Base-by-base conservation (phyloP, 1,140 invertebrate genomes). In the Stenopsyche tienmushanensis region DNA sequence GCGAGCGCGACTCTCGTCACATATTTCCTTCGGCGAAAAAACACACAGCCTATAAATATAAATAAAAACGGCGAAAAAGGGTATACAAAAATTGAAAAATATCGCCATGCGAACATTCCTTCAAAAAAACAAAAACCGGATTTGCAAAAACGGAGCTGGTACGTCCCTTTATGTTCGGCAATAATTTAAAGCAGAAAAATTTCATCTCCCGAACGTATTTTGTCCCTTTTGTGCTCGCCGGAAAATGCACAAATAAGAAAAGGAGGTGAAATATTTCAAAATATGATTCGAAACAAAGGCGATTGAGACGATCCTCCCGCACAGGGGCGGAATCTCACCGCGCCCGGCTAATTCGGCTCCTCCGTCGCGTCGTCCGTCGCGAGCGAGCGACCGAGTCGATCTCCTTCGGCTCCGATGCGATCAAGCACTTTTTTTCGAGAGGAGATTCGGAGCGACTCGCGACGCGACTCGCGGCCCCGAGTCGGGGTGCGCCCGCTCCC, bases 1-100 rank as follows among this genome's bases (percentile, higher is more conserved):
- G 62, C 39, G 41, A 65, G 67, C 64, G 69, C 54, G 57, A 64
- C 64, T 64, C 68, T 66, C 69, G 65, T 70, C 69, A 67, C 69
- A 70, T 70, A 70, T 67, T 67, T 70, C 65, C 64, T 52, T 55
- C 55, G 62, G 62, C 9, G 57, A 67, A 70, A 70, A 70, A 66
- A 39, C 53, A 58, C 49, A 44, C 52, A 39, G 53, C 58, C 67
- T 65, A 69, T 69, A 66, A 69, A 69, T 69, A 66, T 66, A 66
- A 63, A 69, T 57, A 66, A 69, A 69, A 69, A 69, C 42, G 59
- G 44, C 64, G 55, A 64, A 64, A 59, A n/a, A 68, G 62, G 62
- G 23, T 45, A 44, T 59, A 68, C 63, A 64, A 64, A 65, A 68
- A 68, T 65, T 59, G 62, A 65, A 64, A 67, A 68, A 68, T 64